Evolutionary conservation across 2,888 invertebrate species (phyloP).

Genomic region (Cephus nigrinus): DNA sequence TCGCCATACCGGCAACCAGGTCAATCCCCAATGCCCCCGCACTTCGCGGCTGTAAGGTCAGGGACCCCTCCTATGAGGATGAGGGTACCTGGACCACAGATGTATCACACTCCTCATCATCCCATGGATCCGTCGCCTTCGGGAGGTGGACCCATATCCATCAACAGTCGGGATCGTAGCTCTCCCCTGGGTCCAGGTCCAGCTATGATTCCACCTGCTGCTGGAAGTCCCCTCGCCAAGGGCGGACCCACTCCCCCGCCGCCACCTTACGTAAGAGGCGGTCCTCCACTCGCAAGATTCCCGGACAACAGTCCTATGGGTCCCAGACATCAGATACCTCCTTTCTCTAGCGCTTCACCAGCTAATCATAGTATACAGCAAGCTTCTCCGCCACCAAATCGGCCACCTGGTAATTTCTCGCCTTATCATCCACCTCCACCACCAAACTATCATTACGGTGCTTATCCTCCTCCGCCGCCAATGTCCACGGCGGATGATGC

Average conservation of each 20-base stretch:
- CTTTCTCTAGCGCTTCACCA: constrained; percentile 55
- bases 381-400: constrained; percentile 61
- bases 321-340: constrained; percentile 55
- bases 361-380: constrained; percentile 57
- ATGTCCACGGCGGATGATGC: constrained; percentile 64
- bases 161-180: constrained; percentile 54
- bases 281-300: constrained; percentile 59
- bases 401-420: constrained; percentile 61
- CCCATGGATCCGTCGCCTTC: constrained; percentile 70
- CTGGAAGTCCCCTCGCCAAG: constrained; percentile 62
- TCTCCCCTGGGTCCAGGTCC: constrained; percentile 52
- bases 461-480: constrained; percentile 65
- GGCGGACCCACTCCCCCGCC: constrained; percentile 61
- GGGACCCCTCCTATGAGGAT: constrained; percentile 62
- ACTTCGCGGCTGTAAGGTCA: constrained; percentile 56
- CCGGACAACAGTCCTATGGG: constrained; percentile 45
- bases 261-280: constrained; percentile 59
- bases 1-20: constrained; percentile 60
- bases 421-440: constrained; percentile 68
- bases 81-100: constrained; percentile 57
- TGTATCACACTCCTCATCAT: constrained; percentile 67
- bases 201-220: constrained; percentile 61
- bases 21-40: constrained; percentile 54
- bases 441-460: constrained; percentile 66
- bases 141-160: constrained; percentile 68